A percentile compares a stretch with the other conserved stretches of the same genome.
Evolutionary conservation across 2,797 vertebrate genomes (phyloP).

Genomic region (Cossypha dichroa): DNA sequence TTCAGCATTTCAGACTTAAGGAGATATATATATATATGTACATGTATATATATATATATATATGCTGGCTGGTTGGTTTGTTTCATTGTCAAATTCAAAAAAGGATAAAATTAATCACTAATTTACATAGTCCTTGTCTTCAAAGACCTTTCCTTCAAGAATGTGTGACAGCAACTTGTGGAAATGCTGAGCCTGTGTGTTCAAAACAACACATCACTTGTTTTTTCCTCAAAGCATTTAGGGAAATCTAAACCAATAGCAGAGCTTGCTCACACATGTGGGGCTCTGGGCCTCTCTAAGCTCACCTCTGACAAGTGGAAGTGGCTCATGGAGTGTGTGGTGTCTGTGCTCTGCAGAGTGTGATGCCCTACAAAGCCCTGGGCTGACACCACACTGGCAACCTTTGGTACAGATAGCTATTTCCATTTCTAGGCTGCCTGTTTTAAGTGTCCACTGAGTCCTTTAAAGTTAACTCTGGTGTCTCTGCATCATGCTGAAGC

Average conservation of each 20-base stretch:
- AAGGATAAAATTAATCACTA: neutral
- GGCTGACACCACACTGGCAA: neutral
- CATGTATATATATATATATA: no score
- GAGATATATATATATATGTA: no score
- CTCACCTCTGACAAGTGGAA: neutral
- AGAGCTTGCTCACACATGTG: neutral
- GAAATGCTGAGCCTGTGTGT: neutral
- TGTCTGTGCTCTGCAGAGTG: neutral
- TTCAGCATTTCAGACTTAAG: neutral
- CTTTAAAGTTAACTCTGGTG: neutral
- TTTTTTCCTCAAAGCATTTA: neutral
- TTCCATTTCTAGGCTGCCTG: neutral
- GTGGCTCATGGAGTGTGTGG: neutral
- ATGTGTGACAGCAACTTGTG: neutral
- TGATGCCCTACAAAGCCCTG: neutral
- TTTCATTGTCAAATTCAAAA: neutral
- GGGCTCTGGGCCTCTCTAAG: neutral
- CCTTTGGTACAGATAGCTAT: neutral
- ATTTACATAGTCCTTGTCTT: neutral
- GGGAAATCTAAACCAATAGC: neutral
- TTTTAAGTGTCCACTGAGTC: neutral
- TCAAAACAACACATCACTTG: neutral
- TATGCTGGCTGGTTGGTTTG: neutral
- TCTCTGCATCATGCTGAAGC: neutral
- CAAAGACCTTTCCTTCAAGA: neutral